Percentiles rank a stretch among this genome's conserved stretches.
Conservation (phyloP, 2,888 invertebrate species). For the Callyntrura sp. region DNA sequence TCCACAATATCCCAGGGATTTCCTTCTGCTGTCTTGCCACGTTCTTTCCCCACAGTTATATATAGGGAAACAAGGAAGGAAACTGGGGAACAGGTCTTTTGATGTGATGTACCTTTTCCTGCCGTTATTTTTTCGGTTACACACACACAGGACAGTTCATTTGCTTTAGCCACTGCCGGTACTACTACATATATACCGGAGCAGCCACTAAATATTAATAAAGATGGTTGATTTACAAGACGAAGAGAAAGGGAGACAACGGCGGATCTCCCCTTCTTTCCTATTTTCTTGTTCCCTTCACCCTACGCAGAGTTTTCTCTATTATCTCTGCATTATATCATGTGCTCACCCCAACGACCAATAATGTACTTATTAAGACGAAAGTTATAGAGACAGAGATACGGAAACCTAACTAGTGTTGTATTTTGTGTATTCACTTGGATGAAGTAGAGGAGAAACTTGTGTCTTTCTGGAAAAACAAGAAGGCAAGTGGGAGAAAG, state of each 20-base stretch:
- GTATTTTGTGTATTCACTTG: too few relatives aligned
- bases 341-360: not conserved
- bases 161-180: constrained; percentile 16
- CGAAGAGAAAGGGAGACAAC: not conserved
- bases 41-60: constrained; percentile 1
- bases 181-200: not conserved
- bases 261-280: too few relatives aligned
- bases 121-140: not conserved
- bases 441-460: too few relatives aligned
- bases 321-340: not conserved
- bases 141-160: constrained; percentile 62
- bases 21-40: not conserved
- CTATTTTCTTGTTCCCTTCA: too few relatives aligned
- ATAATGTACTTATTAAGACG: too few relatives aligned
- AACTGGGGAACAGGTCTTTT: not conserved
- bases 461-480: too few relatives aligned
- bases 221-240: constrained; percentile 64
- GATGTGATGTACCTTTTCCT: not conserved
- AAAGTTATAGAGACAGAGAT: too few relatives aligned
- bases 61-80: not conserved
- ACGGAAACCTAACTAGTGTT: too few relatives aligned
- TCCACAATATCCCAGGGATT: constrained; percentile 8
- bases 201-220: constrained; percentile 54
- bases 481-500: too few relatives aligned
- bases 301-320: not conserved